phyloP scores from a whole-genome alignment of 2,888 invertebrate genomes.

The Heliconius charithonia region DNA sequence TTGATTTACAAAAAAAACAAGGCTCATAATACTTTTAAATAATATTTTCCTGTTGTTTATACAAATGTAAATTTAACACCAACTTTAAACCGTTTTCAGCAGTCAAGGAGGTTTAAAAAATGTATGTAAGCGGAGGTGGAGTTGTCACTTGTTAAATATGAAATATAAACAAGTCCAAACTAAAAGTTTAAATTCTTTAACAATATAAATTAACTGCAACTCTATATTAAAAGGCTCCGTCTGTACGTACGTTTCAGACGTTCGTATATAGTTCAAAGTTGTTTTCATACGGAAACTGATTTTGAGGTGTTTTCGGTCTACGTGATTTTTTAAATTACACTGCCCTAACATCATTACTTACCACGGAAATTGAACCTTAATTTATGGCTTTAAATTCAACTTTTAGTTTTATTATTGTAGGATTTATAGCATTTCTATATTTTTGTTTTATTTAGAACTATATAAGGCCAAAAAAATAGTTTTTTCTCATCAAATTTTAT shows the following conservation, averaged over 20 bases:
- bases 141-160: constrained; percentile 34
- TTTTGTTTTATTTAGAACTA: too few species aligned
- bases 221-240: constrained; percentile 16
- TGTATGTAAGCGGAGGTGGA: constrained; percentile 26
- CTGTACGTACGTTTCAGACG: neutral
- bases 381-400: neutral
- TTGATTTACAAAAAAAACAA: neutral
- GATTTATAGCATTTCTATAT: too few species aligned
- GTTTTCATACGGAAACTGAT: constrained; percentile 17
- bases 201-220: constrained; percentile 13
- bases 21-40: neutral
- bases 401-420: neutral
- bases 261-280: neutral
- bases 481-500: too few species aligned
- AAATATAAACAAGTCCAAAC: constrained; percentile 35
- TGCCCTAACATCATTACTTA: neutral
- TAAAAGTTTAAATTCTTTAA: constrained; percentile 31
- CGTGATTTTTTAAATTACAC: constrained; percentile 15
- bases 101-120: constrained; percentile 32
- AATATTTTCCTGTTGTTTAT: constrained; percentile 13
- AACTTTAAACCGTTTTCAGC: constrained; percentile 8
- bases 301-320: constrained; percentile 22
- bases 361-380: neutral
- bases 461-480: too few species aligned
- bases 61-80: neutral